phyloP scores from a whole-genome alignment of 2,113 vertebrate genomes.

The Orthonyx spaldingii region DNA sequence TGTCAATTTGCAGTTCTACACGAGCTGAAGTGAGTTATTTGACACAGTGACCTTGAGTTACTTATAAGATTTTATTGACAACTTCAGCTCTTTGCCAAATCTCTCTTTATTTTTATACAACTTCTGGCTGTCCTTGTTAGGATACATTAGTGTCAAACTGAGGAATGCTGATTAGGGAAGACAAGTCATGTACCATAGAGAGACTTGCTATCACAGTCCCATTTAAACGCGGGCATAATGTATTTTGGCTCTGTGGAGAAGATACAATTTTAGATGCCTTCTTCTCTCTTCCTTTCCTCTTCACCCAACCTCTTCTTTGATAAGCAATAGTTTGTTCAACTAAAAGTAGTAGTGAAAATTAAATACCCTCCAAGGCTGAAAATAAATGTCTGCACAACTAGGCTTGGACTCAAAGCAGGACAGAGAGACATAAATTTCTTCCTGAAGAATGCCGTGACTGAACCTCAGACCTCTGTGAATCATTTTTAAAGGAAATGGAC shows the following conservation, averaged over 20 bases:
- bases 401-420: background rate
- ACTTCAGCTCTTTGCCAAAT: background rate
- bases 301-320: background rate
- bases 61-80: slow-evolving; percentile 30
- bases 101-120: slow-evolving; percentile 16
- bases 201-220: background rate
- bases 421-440: background rate
- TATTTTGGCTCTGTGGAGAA: background rate
- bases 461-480: background rate
- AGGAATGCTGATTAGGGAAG: background rate
- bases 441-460: background rate
- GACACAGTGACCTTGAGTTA: slow-evolving; percentile 22
- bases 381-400: background rate
- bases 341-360: background rate
- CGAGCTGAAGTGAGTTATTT: background rate
- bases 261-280: background rate
- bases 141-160: slow-evolving; percentile 6
- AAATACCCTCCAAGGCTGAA: background rate
- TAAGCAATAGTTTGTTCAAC: background rate
- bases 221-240: background rate
- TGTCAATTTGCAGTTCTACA: background rate
- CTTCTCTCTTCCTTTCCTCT: background rate
- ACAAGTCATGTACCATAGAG: background rate
- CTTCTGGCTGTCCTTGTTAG: slow-evolving; percentile 47
- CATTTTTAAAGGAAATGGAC: background rate